Conservation (phyloP, 2,888 invertebrate species). For the Drosophila ustulata region DNA sequence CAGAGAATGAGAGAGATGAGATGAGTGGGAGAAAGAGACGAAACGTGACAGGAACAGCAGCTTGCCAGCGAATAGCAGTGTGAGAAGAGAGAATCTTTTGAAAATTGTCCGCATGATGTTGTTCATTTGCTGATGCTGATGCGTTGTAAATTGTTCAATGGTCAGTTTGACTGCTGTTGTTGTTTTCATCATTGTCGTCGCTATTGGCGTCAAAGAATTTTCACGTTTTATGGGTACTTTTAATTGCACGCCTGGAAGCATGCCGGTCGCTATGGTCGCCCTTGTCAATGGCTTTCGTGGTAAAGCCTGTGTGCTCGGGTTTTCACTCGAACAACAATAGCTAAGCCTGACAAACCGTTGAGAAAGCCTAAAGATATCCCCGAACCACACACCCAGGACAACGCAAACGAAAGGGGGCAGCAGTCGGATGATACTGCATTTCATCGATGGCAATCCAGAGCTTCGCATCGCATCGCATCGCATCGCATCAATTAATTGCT, state of each 20-base stretch:
- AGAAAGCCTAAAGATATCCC: slow-evolving; percentile 3
- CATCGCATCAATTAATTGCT: slow-evolving; percentile 56
- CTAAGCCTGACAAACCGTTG: slow-evolving; percentile 13
- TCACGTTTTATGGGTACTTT: slow-evolving; percentile 69
- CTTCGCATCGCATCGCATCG: slow-evolving; percentile 5
- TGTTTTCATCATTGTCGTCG: slow-evolving; percentile 12
- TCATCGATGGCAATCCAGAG: slow-evolving; percentile 50
- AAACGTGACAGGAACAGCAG: slow-evolving; percentile 58
- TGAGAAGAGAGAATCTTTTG: slow-evolving; percentile 19
- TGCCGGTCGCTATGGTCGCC: slow-evolving; percentile 23
- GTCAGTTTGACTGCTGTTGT: slow-evolving; percentile 32
- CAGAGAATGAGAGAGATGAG: not conserved
- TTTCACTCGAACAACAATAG: slow-evolving; percentile 41
- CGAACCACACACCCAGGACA: not conserved
- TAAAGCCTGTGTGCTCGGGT: slow-evolving; percentile 38
- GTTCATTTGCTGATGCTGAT: slow-evolving; percentile 54
- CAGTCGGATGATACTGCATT: slow-evolving; percentile 56
- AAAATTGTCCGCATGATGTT: slow-evolving; percentile 62
- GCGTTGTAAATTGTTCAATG: slow-evolving; percentile 73
- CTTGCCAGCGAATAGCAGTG: not conserved
- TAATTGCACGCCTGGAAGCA: slow-evolving; percentile 58
- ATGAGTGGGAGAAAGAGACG: not conserved
- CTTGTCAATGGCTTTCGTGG: slow-evolving; percentile 38
- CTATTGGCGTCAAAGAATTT: slow-evolving; percentile 37
- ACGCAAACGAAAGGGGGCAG: not conserved